Evolutionary conservation across 2,888 invertebrate genomes (phyloP), one percentile per base, ranked within the genome.

Genomic region (Strigamia maritima): DNA sequence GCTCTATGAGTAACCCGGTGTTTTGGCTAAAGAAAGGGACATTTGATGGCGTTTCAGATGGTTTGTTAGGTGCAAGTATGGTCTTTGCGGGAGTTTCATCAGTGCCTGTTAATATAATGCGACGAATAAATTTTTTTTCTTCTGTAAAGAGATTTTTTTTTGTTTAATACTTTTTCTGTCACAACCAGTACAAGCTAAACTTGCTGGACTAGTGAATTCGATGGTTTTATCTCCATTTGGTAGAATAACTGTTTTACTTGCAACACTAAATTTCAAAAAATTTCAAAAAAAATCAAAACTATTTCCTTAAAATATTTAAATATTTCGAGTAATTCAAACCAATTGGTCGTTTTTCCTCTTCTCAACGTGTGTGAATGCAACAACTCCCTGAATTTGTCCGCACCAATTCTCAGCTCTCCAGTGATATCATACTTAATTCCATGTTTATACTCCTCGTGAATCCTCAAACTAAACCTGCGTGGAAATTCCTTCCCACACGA

Each of bases 1-100:
- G 90, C 81, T 92, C 91, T n/a, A 92, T 90, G 0, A 91, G 86
- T 24, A 92, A 90, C 0, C 90, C 90, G 80, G 88, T 88, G 80
- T 75, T 82, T 35, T 70, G 26, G 28, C 35, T 40, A 19, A 76
- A 24, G 44, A 76, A 12, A 8, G 76, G 44, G 7, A 44, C 49
- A 22, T 74, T 49, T 14, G 49, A n/a, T 49, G 49, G 2, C n/a
- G n/a, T n/a, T n/a, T n/a, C 14, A n/a, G 3, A 2, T 14, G 49
- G 49, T 10, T 49, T 49, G 49, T 31, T n/a, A 6, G 49, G 10
- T 49, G 49, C 4, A 49, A n/a, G 49, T n/a, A 6, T 49, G 2
- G 49, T 49, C 10, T 49, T 49, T 14, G 10, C 10, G 31, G 31
- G 31, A 31, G n/a, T n/a, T 31, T 31, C 31, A 31, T 31, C 31